Conservation (phyloP, 2,888 invertebrate genomes). For the Pterostichus niger region DNA sequence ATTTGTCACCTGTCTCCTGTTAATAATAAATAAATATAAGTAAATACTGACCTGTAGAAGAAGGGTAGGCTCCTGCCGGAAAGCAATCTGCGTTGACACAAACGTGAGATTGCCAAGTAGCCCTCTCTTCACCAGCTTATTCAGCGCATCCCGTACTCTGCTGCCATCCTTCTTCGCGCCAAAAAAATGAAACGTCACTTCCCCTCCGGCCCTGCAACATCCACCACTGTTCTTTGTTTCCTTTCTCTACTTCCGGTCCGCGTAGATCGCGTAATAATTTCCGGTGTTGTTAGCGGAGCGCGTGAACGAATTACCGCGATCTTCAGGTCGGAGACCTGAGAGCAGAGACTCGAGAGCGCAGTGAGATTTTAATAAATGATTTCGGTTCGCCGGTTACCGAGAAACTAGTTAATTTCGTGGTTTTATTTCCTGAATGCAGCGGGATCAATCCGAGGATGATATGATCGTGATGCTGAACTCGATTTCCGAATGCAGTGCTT, state of each 20-base stretch:
- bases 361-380: conserved; percentile 32
- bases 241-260: not conserved
- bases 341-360: not conserved
- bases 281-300: not conserved
- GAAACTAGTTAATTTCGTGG: conserved; percentile 43
- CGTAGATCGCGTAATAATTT: conserved; percentile 12
- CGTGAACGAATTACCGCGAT: not conserved
- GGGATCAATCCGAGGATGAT: conserved; percentile 32
- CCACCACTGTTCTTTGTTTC: not conserved
- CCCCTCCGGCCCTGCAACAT: conserved; percentile 75
- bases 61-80: conserved; percentile 86
- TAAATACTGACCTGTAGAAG: conserved; percentile 81
- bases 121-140: conserved; percentile 81
- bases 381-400: not conserved
- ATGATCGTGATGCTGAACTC: conserved; percentile 17
- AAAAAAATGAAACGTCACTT: conserved; percentile 79
- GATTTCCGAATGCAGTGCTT: not conserved
- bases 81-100: conserved; percentile 83
- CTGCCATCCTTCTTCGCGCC: conserved; percentile 79
- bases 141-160: conserved; percentile 79
- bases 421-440: conserved; percentile 5
- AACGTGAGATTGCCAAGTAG: conserved; percentile 81
- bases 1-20: not conserved
- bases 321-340: conserved; percentile 2
- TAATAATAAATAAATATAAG: not conserved